Conservation (phyloP, 2,888 invertebrate species). For the Criorhina ranunculi region DNA sequence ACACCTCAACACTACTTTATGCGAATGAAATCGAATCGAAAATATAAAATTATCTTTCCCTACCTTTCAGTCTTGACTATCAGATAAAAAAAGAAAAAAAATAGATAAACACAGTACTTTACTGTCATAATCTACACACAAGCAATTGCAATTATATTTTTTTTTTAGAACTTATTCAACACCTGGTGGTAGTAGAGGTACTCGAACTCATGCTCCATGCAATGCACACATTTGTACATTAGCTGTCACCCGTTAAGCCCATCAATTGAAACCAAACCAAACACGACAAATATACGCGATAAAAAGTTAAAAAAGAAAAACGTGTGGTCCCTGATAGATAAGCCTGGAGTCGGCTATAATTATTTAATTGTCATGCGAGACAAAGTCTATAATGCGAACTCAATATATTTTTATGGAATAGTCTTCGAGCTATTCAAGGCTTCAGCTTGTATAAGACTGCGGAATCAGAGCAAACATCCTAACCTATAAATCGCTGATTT, state of each 20-base stretch:
- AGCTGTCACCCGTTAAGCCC: background rate
- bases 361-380: constrained; percentile 13
- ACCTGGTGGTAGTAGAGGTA: too few species aligned
- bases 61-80: background rate
- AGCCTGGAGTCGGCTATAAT: constrained; percentile 5
- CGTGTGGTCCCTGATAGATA: constrained; percentile 42
- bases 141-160: constrained; percentile 25
- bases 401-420: too few species aligned
- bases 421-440: too few species aligned
- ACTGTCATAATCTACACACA: constrained; percentile 10
- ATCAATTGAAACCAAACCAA: constrained; percentile 10
- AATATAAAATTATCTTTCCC: constrained; percentile 7
- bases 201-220: too few species aligned
- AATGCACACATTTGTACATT: too few species aligned
- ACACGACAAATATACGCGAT: background rate
- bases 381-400: background rate
- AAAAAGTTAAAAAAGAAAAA: constrained; percentile 16
- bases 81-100: constrained; percentile 18
- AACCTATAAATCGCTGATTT: too few species aligned
- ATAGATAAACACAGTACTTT: constrained; percentile 38
- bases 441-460: too few species aligned
- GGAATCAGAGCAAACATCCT: too few species aligned
- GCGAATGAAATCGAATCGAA: constrained; percentile 4
- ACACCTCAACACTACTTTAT: constrained; percentile 19
- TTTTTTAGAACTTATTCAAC: constrained; percentile 15